These are phyloP conservation scores for Perithous albicinctus DNA, from an alignment of 2,888 invertebrate species.

Conservation along the genomic window DNA sequence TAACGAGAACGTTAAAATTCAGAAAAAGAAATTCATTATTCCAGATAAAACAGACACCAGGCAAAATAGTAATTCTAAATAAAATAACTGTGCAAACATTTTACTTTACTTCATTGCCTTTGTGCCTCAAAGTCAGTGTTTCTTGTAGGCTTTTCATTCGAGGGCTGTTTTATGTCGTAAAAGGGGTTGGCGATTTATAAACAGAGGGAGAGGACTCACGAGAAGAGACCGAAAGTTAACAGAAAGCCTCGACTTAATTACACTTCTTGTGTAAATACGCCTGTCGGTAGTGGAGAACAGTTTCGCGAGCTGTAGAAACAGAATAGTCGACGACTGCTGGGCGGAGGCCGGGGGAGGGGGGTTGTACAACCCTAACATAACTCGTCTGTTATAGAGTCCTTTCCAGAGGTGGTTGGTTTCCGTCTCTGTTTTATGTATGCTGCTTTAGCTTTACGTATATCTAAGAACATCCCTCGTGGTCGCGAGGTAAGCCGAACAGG, in stretches of 20 bases:
- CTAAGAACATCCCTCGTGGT: conserved; percentile 1
- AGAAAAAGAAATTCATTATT: too few species aligned
- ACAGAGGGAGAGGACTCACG: neutral
- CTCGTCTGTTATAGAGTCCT: conserved; percentile 72
- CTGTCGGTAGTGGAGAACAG: conserved; percentile 23
- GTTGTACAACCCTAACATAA: conserved; percentile 69
- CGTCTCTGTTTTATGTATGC: neutral
- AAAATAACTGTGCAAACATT: neutral
- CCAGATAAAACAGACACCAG: too few species aligned
- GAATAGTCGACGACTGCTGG: conserved; percentile 17
- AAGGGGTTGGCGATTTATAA: conserved; percentile 6
- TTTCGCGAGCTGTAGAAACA: conserved; percentile 21
- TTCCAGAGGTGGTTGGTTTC: conserved; percentile 45
- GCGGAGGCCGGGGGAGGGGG: neutral
- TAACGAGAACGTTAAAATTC: too few species aligned
- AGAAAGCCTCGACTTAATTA: conserved; percentile 73
- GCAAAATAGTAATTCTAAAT: too few species aligned
- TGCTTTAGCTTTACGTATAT: neutral
- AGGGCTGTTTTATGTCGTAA: neutral
- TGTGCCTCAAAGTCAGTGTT: neutral
- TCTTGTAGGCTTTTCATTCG: conserved; percentile 3
- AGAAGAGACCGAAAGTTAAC: neutral
- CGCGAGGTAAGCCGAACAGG: conserved; percentile 5
- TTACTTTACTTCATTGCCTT: neutral
- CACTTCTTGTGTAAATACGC: conserved; percentile 72